These are phyloP conservation scores for Epizoanthus scotinus DNA, from an alignment of 92 coral and sea anemone genomes.

Conservation along the genomic window DNA sequence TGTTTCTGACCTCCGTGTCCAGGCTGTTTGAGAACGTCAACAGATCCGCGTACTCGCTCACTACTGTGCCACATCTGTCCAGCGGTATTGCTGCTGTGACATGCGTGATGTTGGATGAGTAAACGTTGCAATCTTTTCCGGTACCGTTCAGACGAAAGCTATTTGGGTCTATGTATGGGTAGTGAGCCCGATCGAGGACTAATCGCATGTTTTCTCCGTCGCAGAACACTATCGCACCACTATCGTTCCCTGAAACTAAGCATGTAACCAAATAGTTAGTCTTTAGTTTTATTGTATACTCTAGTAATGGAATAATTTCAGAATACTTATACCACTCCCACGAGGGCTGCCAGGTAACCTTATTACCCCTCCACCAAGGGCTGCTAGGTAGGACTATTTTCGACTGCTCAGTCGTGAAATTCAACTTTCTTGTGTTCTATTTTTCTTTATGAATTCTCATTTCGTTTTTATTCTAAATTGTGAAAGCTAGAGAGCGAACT, in stretches of 20 bases:
- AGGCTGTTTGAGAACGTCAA: constrained; percentile 63
- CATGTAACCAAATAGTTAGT: constrained; percentile 4
- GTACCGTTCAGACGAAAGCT: constrained; percentile 57
- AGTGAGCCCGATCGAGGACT: constrained; percentile 49
- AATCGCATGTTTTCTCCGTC: constrained; percentile 61
- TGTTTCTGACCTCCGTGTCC: constrained; percentile 58
- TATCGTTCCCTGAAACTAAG: constrained; percentile 32
- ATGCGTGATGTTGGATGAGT: constrained; percentile 53
- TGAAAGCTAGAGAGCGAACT: too few species aligned
- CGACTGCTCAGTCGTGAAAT: too few species aligned
- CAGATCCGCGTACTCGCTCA: constrained; percentile 41
- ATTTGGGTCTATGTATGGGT: constrained; percentile 62
- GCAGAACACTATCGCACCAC: constrained; percentile 58
- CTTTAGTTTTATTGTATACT: too few species aligned
- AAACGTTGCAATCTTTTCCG: constrained; percentile 49
- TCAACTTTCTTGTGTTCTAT: too few species aligned
- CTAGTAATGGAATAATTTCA: too few species aligned
- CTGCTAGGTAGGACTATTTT: too few species aligned
- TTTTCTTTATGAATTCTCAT: too few species aligned
- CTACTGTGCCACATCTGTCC: constrained; percentile 66
- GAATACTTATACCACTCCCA: too few species aligned
- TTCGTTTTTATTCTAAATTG: too few species aligned
- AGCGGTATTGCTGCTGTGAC: constrained; percentile 76
- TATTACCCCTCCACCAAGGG: too few species aligned
- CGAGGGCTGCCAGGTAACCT: too few species aligned